Base-by-base conservation (phyloP, 2,797 vertebrate species). In the Muscicapa comitata region DNA sequence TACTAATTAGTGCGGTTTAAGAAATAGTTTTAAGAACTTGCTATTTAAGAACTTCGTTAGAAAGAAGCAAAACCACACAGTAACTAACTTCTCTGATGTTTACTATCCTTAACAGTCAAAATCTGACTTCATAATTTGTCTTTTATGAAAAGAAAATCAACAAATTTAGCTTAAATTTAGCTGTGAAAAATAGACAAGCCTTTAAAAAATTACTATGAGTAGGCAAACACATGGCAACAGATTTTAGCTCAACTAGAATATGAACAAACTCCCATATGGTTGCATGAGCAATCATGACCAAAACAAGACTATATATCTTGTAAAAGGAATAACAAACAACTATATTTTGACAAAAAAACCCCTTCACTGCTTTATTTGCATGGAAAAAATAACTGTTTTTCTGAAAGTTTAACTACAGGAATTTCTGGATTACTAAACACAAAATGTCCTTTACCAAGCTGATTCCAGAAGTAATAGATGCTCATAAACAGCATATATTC, bases 281-380 rank as follows among this genome's bases (percentile, higher is more conserved):
- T 90, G 90, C 85, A 95, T 96, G 96, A 96, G 94, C 93, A 97
- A 95, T 96, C 93, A 91, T 81, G 82, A 97, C 91, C 95, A 96
- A 94, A 97, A 96, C 94, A 95, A 96, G 66, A 66, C 85, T 83
- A 93, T 96, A 90, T 88, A 90, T 96, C 91, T 90, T 94, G 58
- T 86, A 84, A 48, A 70, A 86, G 62, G 62, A 93, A 90, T 94
- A 94, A 88, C 70, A 97, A 96, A 93, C 89, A 95, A 75, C 62
- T 50, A 33, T 48, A 26, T 59, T 93, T 94, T 81, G 90, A 80
- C 31, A 58, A 85, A 95, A 74, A 74, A 47, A 0, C 94, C 3
- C 48, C 35, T 55, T 65, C 78, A 66, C 40, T 62, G 35, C 57
- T 92, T 74, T 91, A 91, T 95, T 92, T 90, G 75, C 54, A 65